Evolutionary conservation across 2,797 vertebrate genomes (phyloP).

Genomic region (Ispidina picta): DNA sequence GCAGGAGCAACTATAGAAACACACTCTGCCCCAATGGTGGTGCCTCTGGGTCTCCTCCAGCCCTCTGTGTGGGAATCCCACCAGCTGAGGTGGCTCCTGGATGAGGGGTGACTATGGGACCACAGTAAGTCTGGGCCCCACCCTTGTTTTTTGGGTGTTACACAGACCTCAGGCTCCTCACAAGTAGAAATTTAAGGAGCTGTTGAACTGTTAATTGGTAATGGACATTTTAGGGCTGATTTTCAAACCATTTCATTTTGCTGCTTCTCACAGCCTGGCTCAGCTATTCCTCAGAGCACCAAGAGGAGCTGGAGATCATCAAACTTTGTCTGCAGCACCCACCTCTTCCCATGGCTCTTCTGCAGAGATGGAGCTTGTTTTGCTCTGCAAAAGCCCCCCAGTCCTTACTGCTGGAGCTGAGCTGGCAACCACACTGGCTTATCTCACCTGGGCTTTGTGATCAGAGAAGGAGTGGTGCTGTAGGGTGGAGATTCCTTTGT

Average conservation of each 20-base stretch:
- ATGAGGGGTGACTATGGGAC: rapidly evolving
- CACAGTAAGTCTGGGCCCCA: rapidly evolving
- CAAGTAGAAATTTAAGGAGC: neutral
- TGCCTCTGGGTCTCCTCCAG: neutral
- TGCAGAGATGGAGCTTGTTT: neutral
- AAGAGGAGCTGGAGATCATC: rapidly evolving
- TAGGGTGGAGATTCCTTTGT: constrained; percentile 10
- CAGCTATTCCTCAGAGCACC: neutral
- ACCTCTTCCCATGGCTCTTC: neutral
- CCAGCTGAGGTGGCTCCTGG: neutral
- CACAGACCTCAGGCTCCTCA: neutral
- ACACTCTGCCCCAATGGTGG: rapidly evolving
- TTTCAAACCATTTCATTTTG: neutral
- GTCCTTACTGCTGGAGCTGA: neutral
- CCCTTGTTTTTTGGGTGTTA: neutral
- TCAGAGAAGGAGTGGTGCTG: constrained; percentile 33
- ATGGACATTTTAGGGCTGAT: neutral
- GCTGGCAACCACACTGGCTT: neutral
- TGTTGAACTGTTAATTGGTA: neutral
- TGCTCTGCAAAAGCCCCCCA: neutral
- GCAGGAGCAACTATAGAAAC: neutral
- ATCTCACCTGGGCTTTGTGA: constrained; percentile 4
- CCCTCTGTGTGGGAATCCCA: neutral
- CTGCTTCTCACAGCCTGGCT: neutral
- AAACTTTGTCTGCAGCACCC: neutral